Evolutionary conservation across 2,888 invertebrate species (phyloP), one percentile per base, ranked within the genome.

Genomic region (Steinernema carpocapsae): DNA sequence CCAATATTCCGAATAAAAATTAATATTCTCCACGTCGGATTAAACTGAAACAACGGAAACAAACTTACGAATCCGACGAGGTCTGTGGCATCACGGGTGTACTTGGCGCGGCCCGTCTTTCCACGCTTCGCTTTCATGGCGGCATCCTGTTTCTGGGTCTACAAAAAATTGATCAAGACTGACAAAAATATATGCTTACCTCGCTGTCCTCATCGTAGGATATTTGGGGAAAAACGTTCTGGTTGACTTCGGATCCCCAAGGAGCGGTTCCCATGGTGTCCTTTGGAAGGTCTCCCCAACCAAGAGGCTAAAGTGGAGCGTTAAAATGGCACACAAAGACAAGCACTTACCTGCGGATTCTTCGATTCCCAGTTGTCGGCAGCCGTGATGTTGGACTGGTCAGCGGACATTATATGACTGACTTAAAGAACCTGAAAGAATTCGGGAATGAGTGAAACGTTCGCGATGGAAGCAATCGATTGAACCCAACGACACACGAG

Each of bases 61-160:
- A 29, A 64, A 64, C 64, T 32, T 64, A 64, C 64, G 17, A 64
- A 64, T 64, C 64, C 64, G 29, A 64, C 64, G 14, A 64, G 64
- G 32, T 64, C 64, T 6, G 24, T 64, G 22, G 64, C 64, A 37
- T 64, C 64, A 6, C 64, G 64, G n/a, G 64, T 64, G 64, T 64
- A 64, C 37, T 64, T 64, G 12, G 64, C 32, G 3, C 64, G 64
- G 29, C 29, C 26, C 1, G 7, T 64, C 37, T 64, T 64, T 17
- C 32, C 64, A 4, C 64, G 64, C 10, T 64, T 64, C 10, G 12
- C 10, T 17, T 32, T 64, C 32, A 32, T 4, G 4, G 32, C 26
- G 19, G 17, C 14, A 1, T 64, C 64, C n/a, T 64, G 64, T 17
- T 64, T 64, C 7, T 29, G 64, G 14, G 14, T 32, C 64, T 64